A percentile compares a stretch with the other conserved stretches of the same genome.
These are phyloP conservation scores for Galerucella nymphaeae DNA, from an alignment of 2,888 invertebrate species.

Conservation along the genomic window DNA sequence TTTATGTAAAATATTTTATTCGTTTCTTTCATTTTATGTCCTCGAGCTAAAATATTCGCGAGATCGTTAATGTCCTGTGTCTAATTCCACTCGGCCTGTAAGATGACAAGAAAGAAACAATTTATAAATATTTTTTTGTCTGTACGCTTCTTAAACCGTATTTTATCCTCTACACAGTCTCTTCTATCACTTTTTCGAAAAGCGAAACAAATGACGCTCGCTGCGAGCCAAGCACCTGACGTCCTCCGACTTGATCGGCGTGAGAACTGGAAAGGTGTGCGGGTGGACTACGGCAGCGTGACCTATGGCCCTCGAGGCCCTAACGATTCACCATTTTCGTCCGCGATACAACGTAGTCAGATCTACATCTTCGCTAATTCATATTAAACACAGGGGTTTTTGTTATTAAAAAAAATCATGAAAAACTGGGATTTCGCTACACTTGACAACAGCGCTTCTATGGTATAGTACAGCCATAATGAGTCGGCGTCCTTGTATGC, in stretches of 20 bases:
- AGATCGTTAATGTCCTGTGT: slow-evolving; percentile 14
- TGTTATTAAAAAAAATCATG: too few species aligned
- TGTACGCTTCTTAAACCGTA: slow-evolving; percentile 19
- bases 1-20: neutral
- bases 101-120: slow-evolving; percentile 18
- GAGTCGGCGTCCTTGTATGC: slow-evolving; percentile 43
- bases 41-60: slow-evolving; percentile 8
- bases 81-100: neutral
- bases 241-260: slow-evolving; percentile 45
- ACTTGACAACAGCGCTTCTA: slow-evolving; percentile 8
- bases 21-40: neutral
- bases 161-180: slow-evolving; percentile 21
- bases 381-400: too few species aligned
- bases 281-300: slow-evolving; percentile 50
- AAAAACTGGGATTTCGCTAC: neutral
- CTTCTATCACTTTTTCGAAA: slow-evolving; percentile 23
- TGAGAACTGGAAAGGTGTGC: slow-evolving; percentile 52
- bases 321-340: slow-evolving; percentile 32
- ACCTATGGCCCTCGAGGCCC: slow-evolving; percentile 50
- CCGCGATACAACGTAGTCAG: slow-evolving; percentile 15
- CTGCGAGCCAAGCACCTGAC: slow-evolving; percentile 42
- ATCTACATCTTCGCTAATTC: neutral
- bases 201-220: slow-evolving; percentile 39
- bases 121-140: slow-evolving; percentile 28
- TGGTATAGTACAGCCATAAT: slow-evolving; percentile 31